Evolutionary conservation across 2,113 vertebrate genomes (phyloP).

Genomic region (Nothoprocta perdicaria): DNA sequence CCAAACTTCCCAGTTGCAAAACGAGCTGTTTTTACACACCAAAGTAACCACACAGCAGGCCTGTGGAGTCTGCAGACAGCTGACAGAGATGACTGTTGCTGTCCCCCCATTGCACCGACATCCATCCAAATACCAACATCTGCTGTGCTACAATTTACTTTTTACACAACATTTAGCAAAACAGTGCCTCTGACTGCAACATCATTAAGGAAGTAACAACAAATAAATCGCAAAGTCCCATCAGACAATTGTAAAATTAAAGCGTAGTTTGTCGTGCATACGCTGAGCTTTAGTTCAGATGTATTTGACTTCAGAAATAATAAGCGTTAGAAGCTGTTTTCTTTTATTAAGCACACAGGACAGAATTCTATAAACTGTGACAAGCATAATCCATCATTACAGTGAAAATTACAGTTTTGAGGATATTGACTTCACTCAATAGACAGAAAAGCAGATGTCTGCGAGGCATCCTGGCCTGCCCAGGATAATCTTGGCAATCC

Average conservation of each 20-base stretch:
- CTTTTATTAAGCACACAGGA: slow-evolving; percentile 50
- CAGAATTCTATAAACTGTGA: slow-evolving; percentile 45
- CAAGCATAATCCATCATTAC: slow-evolving; percentile 63
- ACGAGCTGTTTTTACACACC: slow-evolving; percentile 91
- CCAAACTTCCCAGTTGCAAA: slow-evolving; percentile 82
- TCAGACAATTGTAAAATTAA: slow-evolving; percentile 78
- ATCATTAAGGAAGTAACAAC: slow-evolving; percentile 82
- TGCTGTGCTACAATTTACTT: slow-evolving; percentile 91
- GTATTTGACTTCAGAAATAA: slow-evolving; percentile 60
- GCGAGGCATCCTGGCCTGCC: not conserved
- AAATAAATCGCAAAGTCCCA: slow-evolving; percentile 76
- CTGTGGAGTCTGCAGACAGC: slow-evolving; percentile 81
- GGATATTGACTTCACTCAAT: slow-evolving; percentile 48
- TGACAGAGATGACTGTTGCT: slow-evolving; percentile 83
- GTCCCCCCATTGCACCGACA: slow-evolving; percentile 80
- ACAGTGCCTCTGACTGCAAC: slow-evolving; percentile 84
- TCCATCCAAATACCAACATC: slow-evolving; percentile 88
- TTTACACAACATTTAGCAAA: slow-evolving; percentile 95
- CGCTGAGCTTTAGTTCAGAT: slow-evolving; percentile 67
- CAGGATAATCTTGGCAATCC: not conserved
- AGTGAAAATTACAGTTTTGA: slow-evolving; percentile 71
- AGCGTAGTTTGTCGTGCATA: slow-evolving; percentile 70
- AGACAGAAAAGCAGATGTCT: slow-evolving; percentile 66
- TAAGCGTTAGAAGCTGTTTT: slow-evolving; percentile 40
- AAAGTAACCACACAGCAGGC: slow-evolving; percentile 94